These are phyloP conservation scores for Apis cerana DNA, from an alignment of 1,140 invertebrate species.

Conservation along the genomic window DNA sequence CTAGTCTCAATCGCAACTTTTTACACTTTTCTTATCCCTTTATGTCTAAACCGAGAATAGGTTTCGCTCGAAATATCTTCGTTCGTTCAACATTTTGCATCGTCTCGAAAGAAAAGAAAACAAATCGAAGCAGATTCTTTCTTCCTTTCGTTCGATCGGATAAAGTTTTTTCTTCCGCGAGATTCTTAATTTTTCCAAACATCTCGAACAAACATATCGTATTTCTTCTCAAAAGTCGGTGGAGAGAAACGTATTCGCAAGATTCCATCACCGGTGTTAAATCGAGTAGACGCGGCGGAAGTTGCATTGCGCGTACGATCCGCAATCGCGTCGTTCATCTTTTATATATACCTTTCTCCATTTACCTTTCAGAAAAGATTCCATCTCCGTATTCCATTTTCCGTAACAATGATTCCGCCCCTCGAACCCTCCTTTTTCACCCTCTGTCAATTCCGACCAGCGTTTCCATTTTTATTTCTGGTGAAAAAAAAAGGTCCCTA, in stretches of 20 bases:
- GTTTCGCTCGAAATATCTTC: no score
- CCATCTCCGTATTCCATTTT: slow-evolving; percentile 62
- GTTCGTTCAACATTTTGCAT: no score
- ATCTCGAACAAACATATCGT: no score
- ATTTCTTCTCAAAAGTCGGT: neutral
- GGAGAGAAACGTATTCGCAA: neutral
- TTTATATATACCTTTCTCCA: slow-evolving; percentile 65
- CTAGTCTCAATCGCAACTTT: no score
- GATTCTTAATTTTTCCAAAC: no score
- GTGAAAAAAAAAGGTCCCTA: slow-evolving; percentile 54
- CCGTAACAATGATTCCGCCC: slow-evolving; percentile 65
- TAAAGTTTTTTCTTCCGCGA: no score
- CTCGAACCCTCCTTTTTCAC: neutral
- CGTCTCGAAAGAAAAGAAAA: no score
- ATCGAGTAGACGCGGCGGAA: neutral
- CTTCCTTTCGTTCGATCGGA: no score
- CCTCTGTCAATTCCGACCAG: neutral
- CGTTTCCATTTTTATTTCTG: slow-evolving; percentile 1
- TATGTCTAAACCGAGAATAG: no score
- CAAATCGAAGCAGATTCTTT: no score
- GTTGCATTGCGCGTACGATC: neutral
- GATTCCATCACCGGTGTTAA: neutral
- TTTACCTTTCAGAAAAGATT: slow-evolving; percentile 68
- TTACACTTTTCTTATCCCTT: no score
- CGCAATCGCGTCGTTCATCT: slow-evolving; percentile 37